Evolutionary conservation across 2,113 vertebrate genomes (phyloP).

Genomic region (Morone chrysops): DNA sequence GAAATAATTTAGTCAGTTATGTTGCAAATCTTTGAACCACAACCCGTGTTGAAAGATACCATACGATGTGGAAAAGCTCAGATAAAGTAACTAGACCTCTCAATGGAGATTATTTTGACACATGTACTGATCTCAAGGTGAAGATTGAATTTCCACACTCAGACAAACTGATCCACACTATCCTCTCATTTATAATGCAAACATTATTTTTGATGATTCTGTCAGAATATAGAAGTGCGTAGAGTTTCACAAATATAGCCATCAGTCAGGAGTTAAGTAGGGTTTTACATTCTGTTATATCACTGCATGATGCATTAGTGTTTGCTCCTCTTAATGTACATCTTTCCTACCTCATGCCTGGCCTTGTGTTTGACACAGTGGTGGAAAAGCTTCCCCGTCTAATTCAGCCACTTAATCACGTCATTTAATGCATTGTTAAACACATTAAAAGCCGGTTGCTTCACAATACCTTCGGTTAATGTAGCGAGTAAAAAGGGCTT

Average conservation of each 20-base stretch:
- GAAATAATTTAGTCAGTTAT: not conserved
- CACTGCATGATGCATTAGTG: not conserved
- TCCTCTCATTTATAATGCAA: not conserved
- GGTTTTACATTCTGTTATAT: not conserved
- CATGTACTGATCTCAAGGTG: not conserved
- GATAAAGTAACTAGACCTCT: too few relatives aligned
- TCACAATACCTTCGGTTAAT: conserved; percentile 75
- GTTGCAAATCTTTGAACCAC: not conserved
- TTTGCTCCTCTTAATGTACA: conserved; percentile 11
- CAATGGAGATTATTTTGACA: not conserved
- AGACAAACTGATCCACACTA: not conserved
- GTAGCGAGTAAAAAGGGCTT: conserved; percentile 69
- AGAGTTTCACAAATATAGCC: not conserved
- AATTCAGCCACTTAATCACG: conserved; percentile 74
- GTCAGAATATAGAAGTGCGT: not conserved
- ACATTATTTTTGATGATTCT: not conserved
- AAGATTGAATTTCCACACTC: not conserved
- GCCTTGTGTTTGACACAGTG: conserved; percentile 40
- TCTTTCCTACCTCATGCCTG: conserved; percentile 3
- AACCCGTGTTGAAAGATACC: not conserved
- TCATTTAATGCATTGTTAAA: conserved; percentile 82
- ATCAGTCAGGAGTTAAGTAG: conserved; percentile 4
- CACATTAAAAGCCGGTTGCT: conserved; percentile 73
- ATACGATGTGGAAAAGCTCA: not conserved
- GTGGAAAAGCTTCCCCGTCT: conserved; percentile 58